These are phyloP conservation scores for Pteronotus mesoamericanus DNA, from an alignment of 2,797 vertebrate genomes.

Conservation along the genomic window DNA sequence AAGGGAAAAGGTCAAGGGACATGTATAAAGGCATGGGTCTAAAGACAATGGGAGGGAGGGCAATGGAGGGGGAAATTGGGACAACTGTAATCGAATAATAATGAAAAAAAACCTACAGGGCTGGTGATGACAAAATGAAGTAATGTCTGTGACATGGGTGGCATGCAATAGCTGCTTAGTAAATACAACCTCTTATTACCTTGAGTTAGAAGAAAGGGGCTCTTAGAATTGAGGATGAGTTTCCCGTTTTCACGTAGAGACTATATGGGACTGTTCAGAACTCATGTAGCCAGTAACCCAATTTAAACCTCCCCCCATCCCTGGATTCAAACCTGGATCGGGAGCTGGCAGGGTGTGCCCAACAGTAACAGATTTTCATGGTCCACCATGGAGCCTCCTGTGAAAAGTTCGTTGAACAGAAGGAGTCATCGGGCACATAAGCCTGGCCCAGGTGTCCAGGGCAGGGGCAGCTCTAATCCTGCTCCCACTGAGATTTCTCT, in stretches of 20 bases:
- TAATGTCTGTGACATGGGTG: constrained; percentile 13
- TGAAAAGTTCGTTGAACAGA: background rate
- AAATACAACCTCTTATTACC: constrained; percentile 33
- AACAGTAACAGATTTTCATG: background rate
- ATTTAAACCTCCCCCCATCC: background rate
- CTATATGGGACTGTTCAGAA: background rate
- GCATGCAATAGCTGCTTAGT: constrained; percentile 2
- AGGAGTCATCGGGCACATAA: background rate
- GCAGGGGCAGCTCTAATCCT: background rate
- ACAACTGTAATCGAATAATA: no score
- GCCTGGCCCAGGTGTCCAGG: background rate
- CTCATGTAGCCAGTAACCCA: background rate
- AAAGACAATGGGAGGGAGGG: no score
- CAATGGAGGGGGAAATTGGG: no score
- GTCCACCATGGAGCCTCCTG: background rate
- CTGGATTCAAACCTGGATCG: background rate
- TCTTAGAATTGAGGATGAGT: background rate
- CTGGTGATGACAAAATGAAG: constrained; percentile 23
- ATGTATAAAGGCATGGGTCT: no score
- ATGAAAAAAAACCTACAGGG: background rate
- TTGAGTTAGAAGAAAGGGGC: constrained; percentile 29
- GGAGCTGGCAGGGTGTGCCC: background rate
- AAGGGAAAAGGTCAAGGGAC: no score
- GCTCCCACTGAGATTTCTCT: background rate
- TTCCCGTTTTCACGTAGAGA: constrained; percentile 3